These are phyloP conservation scores for Oscheius sp. DNA, from an alignment of 1,140 invertebrate species.

Conservation along the genomic window DNA sequence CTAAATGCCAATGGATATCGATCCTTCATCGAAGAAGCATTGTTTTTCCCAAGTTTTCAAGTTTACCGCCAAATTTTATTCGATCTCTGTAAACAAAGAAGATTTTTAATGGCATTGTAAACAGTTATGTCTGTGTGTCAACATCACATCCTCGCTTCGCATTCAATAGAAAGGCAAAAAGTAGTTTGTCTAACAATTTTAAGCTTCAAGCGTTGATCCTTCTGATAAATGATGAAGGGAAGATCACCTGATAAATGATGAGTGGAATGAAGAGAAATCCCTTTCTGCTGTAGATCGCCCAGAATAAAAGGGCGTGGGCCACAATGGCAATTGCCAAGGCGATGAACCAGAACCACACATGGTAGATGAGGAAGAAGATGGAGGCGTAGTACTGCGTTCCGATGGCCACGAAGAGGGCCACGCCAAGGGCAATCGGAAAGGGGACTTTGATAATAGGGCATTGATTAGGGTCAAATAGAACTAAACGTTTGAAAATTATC, in stretches of 20 bases:
- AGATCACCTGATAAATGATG: not conserved
- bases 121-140: too few relatives aligned
- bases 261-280: not conserved
- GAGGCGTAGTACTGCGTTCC: not conserved
- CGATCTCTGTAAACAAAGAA: too few relatives aligned
- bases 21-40: not conserved
- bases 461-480: too few relatives aligned
- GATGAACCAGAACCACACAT: constrained; percentile 2
- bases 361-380: constrained; percentile 1
- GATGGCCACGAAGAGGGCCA: not conserved
- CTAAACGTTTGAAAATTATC: too few relatives aligned
- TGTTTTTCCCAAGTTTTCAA: constrained; percentile 44
- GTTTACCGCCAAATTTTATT: constrained; percentile 40
- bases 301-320: not conserved
- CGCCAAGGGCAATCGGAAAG: not conserved
- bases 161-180: too few relatives aligned
- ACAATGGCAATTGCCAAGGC: not conserved
- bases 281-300: not conserved
- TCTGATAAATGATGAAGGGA: too few relatives aligned
- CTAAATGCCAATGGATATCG: too few relatives aligned
- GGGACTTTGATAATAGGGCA: too few relatives aligned
- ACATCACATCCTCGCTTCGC: too few relatives aligned
- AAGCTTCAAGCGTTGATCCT: too few relatives aligned
- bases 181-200: too few relatives aligned
- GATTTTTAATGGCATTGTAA: too few relatives aligned